Evolutionary conservation across 2,888 invertebrate genomes (phyloP).

Genomic region (Platycheirus albimanus): DNA sequence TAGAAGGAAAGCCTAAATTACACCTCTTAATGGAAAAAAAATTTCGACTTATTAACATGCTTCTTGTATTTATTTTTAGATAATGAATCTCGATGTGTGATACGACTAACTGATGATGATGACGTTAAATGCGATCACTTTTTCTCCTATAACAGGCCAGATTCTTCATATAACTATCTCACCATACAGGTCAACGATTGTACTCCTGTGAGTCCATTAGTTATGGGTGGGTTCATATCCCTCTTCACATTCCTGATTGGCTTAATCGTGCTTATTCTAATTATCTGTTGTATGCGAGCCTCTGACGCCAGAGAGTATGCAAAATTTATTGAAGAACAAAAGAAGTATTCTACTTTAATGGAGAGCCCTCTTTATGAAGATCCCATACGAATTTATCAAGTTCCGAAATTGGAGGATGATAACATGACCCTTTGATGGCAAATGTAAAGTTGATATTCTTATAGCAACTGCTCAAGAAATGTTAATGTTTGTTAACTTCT

Average conservation of each 20-base stretch:
- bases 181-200: slow-evolving; percentile 78
- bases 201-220: slow-evolving; percentile 76
- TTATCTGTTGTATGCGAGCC: slow-evolving; percentile 83
- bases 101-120: slow-evolving; percentile 78
- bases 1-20: too few species aligned
- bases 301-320: slow-evolving; percentile 85
- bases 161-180: slow-evolving; percentile 76
- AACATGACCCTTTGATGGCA: neutral
- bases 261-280: slow-evolving; percentile 82
- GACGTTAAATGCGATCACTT: slow-evolving; percentile 79
- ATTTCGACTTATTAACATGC: too few species aligned
- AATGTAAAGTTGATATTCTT: too few species aligned
- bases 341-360: slow-evolving; percentile 81
- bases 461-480: too few species aligned
- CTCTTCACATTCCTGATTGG: slow-evolving; percentile 83
- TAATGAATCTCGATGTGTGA: slow-evolving; percentile 77
- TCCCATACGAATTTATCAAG: neutral
- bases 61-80: slow-evolving; percentile 69
- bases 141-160: slow-evolving; percentile 78
- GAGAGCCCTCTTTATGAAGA: slow-evolving; percentile 73
- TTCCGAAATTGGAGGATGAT: slow-evolving; percentile 14
- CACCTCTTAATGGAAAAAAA: too few species aligned
- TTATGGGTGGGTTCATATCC: slow-evolving; percentile 81
- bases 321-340: slow-evolving; percentile 83
- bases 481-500: too few species aligned